phyloP scores from a whole-genome alignment of 2,888 invertebrate species.

The Scaptomyza caliginosa region DNA sequence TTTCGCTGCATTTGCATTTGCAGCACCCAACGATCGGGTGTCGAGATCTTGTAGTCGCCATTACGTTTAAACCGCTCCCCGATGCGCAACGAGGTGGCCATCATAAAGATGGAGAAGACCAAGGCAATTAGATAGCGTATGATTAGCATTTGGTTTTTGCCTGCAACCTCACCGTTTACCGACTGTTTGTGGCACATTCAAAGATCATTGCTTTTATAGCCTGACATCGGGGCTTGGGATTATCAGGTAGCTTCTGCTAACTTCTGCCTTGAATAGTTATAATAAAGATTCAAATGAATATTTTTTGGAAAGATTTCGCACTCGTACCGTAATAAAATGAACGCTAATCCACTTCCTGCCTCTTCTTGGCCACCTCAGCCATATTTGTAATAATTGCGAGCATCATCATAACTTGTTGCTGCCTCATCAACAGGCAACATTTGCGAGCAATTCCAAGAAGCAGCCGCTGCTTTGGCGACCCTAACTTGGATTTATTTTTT shows the following conservation, averaged over 20 bases:
- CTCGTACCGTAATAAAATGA: conserved; percentile 37
- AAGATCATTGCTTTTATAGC: conserved; percentile 40
- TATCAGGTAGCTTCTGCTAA: conserved; percentile 16
- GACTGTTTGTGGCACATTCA: conserved; percentile 36
- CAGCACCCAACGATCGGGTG: conserved; percentile 60
- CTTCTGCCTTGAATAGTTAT: no score
- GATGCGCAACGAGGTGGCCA: conserved; percentile 66
- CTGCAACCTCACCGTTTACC: conserved; percentile 8
- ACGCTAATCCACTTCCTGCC: conserved; percentile 71
- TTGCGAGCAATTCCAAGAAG: conserved; percentile 55
- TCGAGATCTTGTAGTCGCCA: conserved; percentile 60
- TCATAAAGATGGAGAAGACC: conserved; percentile 69
- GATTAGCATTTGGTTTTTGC: conserved; percentile 50
- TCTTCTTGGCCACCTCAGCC: no score
- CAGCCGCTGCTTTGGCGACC: conserved; percentile 8
- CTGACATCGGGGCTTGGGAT: background rate
- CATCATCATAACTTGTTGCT: conserved; percentile 38
- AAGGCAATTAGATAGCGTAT: conserved; percentile 68
- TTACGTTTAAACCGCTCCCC: conserved; percentile 45
- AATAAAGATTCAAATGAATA: no score
- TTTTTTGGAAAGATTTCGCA: no score
- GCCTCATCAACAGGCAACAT: conserved; percentile 16
- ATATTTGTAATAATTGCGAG: conserved; percentile 62
- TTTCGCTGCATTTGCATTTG: conserved; percentile 56
- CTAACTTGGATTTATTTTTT: conserved; percentile 6